A percentile compares a stretch with the other conserved stretches of the same genome.
These are phyloP conservation scores for Chelmon rostratus DNA, from an alignment of 2,797 vertebrate genomes.

Conservation along the genomic window DNA sequence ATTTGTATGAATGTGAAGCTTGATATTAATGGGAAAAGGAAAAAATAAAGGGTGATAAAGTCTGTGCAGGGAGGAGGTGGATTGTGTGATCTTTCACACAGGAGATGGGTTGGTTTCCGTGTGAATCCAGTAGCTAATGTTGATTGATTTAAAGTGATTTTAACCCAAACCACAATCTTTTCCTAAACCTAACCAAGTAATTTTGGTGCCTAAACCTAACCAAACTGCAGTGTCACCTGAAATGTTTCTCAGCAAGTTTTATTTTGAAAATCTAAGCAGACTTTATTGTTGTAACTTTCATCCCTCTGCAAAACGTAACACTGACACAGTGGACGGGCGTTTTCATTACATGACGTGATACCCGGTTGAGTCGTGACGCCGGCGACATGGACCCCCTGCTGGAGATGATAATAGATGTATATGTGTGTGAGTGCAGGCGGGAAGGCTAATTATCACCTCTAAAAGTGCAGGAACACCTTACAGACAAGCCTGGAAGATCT, in stretches of 20 bases:
- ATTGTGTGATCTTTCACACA: no score
- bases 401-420: neutral
- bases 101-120: no score
- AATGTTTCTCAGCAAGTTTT: no score
- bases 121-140: no score
- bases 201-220: neutral
- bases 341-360: neutral
- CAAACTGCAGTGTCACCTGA: neutral
- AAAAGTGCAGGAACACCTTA: conserved; percentile 54
- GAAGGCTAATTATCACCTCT: conserved; percentile 68
- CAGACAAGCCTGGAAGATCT: conserved; percentile 31
- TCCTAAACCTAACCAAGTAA: neutral
- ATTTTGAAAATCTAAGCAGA: no score
- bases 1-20: no score
- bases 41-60: no score
- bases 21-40: no score
- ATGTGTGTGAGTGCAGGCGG: neutral
- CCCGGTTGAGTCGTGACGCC: neutral
- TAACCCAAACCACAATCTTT: neutral
- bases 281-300: no score
- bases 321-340: neutral
- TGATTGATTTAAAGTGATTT: neutral
- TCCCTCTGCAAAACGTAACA: no score
- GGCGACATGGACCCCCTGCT: neutral
- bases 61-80: no score